Percentiles rank a stretch among this genome's conserved stretches.
Evolutionary conservation across 2,888 invertebrate species (phyloP).

Genomic region (Drosophila stalkeri): DNA sequence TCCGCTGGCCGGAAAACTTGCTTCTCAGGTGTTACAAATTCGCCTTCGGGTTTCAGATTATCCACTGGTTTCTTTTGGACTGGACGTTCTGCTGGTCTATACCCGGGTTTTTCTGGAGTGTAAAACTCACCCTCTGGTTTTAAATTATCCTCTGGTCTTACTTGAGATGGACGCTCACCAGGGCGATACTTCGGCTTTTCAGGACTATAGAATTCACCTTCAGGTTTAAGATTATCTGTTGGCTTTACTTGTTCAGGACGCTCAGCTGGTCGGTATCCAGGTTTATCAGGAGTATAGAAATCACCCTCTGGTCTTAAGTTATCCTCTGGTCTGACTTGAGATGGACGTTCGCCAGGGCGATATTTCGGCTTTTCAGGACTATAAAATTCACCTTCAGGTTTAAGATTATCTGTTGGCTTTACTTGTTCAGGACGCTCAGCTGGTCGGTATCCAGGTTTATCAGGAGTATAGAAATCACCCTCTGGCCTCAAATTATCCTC

Average conservation of each 20-base stretch:
- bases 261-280: neutral
- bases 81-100: neutral
- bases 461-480: neutral
- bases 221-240: neutral
- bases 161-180: neutral
- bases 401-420: neutral
- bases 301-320: conserved; percentile 1
- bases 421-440: too few species aligned
- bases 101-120: neutral
- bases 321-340: neutral
- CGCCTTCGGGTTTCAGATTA: neutral
- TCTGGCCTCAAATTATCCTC: neutral
- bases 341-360: neutral
- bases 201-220: neutral
- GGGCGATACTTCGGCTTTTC: neutral
- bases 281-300: neutral
- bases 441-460: too few species aligned
- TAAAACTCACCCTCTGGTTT: conserved; percentile 1
- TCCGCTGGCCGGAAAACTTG: conserved; percentile 59
- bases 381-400: conserved; percentile 1
- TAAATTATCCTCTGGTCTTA: neutral
- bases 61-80: neutral
- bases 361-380: neutral
- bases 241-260: neutral
- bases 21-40: neutral